Evolutionary conservation across 1,140 invertebrate species (phyloP), one percentile per base, ranked within the genome.

Genomic region (Drosophila mojavensis): DNA sequence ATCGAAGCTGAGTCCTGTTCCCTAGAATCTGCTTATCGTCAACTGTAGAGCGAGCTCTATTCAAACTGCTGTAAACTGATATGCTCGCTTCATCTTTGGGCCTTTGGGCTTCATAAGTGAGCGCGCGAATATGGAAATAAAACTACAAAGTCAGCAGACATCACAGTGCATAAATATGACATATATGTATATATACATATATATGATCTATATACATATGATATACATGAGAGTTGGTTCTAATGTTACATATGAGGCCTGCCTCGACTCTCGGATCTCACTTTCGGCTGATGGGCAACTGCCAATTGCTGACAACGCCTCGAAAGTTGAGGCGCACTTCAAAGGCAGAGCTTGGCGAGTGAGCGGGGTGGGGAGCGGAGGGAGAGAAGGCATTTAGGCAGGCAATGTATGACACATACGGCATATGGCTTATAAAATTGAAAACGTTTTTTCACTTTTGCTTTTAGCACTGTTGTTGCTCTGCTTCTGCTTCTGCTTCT

Each of bases 351-450:
- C 26, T 28, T 5, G 24, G 20, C 45, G 41, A 55, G 28, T 53
- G 36, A 2, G 24, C 1, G 17, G 10, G 15, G 1, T 24, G 26
- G 9, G 10, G 6, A n/a, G 15, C 48, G 26, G 0, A 15, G 9
- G 33, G 47, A 13, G 66, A 15, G 13, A 17, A 4, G 13, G 28
- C 36, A 7, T 39, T 39, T 39, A 30, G 41, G n/a, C 43, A 41
- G n/a, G 43, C 24, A 51, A 24, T 59, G 47, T 59, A 43, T 66
- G 62, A 66, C 61, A 83, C 84, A 58, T 72, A 73, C 68, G 61
- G 75, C 81, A 85, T 81, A 78, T 81, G 78, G 53, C 43, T 17
- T n/a, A 15, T 47, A 20, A 62, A 67, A 50, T 24, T 24, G 20
- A 74, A 47, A 72, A 50, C 70, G 20, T 24, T 24, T 50, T 70